Conservation (phyloP, 2,888 invertebrate genomes). For the Chesias legatella region DNA sequence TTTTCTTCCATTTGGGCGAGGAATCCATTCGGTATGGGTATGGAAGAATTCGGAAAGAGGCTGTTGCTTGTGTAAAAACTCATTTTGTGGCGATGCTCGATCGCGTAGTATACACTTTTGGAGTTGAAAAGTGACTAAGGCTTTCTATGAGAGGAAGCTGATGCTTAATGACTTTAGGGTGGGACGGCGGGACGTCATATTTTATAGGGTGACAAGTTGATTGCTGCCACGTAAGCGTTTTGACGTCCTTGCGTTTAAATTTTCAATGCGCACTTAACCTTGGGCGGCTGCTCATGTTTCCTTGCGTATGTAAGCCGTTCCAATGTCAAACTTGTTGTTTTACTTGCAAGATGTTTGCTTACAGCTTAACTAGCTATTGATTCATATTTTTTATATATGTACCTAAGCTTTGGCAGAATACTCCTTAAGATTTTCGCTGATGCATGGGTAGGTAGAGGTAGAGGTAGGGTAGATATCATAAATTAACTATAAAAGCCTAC, state of each 20-base stretch:
- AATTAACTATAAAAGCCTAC: too few relatives aligned
- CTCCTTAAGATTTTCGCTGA: too few relatives aligned
- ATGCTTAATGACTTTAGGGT: constrained; percentile 41
- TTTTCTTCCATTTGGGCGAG: constrained; percentile 50
- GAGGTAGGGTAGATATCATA: too few relatives aligned
- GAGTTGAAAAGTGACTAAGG: constrained; percentile 36
- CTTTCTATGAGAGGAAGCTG: constrained; percentile 38
- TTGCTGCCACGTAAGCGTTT: constrained; percentile 53
- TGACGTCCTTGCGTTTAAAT: constrained; percentile 54
- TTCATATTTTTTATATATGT: too few relatives aligned
- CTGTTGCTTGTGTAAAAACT: constrained; percentile 51
- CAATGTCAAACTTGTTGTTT: constrained; percentile 3
- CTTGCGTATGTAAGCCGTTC: constrained; percentile 1
- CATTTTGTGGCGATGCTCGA: constrained; percentile 41
- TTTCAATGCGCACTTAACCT: constrained; percentile 63
- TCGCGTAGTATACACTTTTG: constrained; percentile 26
- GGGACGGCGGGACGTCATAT: constrained; percentile 44
- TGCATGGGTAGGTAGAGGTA: too few relatives aligned
- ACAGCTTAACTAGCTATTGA: too few relatives aligned
- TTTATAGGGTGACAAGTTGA: constrained; percentile 68
- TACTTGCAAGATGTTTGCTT: background rate
- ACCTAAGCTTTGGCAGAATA: too few relatives aligned
- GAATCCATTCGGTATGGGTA: constrained; percentile 57
- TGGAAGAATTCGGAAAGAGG: constrained; percentile 42
- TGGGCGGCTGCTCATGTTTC: constrained; percentile 30